Base-by-base conservation (phyloP, 2,113 vertebrate genomes). In the Charina bottae region DNA sequence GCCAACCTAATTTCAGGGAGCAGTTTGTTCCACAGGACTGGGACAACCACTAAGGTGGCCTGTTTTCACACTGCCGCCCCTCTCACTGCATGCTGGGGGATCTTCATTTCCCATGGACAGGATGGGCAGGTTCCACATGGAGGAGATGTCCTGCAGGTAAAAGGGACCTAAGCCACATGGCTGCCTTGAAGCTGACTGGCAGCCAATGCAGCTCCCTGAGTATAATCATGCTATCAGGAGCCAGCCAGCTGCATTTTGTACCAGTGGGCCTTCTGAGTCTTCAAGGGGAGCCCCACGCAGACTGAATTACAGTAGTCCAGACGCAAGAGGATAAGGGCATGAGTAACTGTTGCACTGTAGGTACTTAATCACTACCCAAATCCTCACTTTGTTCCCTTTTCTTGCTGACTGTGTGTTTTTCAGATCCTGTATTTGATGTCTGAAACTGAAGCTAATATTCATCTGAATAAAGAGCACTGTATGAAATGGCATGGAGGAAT, bases 401-500 rank as follows among this genome's bases (percentile, higher is more conserved):
- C 56, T 55, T 55, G 46, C n/a, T 54, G 13, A 7, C 19, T 55
- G 86, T 84, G 8, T 68, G 89, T 62, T 5, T 49, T 90, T 7
- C 64, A 93, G 87, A 55, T 86, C 12, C 15, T 87, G 6, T 68
- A 46, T 33, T n/a, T 9, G 85, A 88, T 88, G 1, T 4, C 68
- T 88, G 7, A 60, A 56, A 33, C 33, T 2, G 83, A 89, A 94
- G 1, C 12, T 53, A 87, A 93, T 87, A 85, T 85, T 72, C 92
- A 37, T 55, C 85, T 88, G 92, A 93, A 93, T 87, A 93, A 93
- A 93, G 68, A 89, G 21, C 24, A 90, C 49, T 90, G 49, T 93
- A 90, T 90, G 72, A 93, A 24, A 84, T 1, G 15, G n/a, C 49
- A 64, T 19, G 8, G 13, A 26, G 12, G 58, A 87, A 56, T 33